Conservation (phyloP, 1,140 invertebrate genomes). For the Tetraneura akinire region DNA sequence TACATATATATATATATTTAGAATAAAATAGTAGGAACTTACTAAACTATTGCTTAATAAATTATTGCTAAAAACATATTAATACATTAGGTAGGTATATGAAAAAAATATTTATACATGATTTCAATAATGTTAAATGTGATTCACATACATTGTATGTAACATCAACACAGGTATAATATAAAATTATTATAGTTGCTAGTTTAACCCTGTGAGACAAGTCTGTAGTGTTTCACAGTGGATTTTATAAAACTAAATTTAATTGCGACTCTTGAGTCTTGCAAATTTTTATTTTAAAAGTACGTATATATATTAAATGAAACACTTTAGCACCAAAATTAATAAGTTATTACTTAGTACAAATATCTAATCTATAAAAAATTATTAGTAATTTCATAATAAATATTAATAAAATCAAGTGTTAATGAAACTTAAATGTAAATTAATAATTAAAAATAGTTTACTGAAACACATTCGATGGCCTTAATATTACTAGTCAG, state of each 20-base stretch:
- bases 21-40: slow-evolving; percentile 46
- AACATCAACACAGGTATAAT: neutral
- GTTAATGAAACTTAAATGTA: neutral
- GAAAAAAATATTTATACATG: neutral
- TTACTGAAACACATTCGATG: slow-evolving; percentile 36
- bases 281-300: neutral
- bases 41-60: slow-evolving; percentile 46
- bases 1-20: slow-evolving; percentile 23
- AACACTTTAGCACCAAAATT: slow-evolving; percentile 41
- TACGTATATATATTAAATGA: neutral
- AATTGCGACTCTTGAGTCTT: slow-evolving; percentile 19
- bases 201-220: slow-evolving; percentile 37
- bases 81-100: neutral
- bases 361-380: neutral
- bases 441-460: slow-evolving; percentile 28
- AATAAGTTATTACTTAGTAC: neutral
- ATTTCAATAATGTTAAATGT: neutral
- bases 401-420: neutral
- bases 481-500: slow-evolving; percentile 38
- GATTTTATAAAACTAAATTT: neutral
- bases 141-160: neutral
- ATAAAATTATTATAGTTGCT: neutral
- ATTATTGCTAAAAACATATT: slow-evolving; percentile 41
- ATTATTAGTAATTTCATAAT: neutral
- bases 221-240: neutral